Evolutionary conservation across 1,140 invertebrate species (phyloP).

Genomic region (Aphis craccivora): DNA sequence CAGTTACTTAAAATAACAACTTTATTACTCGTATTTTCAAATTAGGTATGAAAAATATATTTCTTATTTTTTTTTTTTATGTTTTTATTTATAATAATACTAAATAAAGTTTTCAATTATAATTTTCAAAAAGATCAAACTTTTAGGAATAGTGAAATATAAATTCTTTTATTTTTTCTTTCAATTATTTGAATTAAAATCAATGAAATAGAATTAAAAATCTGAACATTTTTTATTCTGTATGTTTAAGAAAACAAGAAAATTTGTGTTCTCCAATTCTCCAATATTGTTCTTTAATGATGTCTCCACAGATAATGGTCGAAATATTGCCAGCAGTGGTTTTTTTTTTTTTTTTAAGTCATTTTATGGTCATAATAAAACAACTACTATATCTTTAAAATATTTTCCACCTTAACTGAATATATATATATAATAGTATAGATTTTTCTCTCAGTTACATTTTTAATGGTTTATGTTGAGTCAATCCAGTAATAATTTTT

Average conservation of each 20-base stretch:
- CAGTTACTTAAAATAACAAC: too few relatives aligned
- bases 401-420: background rate
- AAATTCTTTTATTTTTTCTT: background rate
- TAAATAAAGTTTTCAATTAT: too few relatives aligned
- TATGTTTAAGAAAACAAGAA: background rate
- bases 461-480: background rate
- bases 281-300: background rate
- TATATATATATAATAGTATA: too few relatives aligned
- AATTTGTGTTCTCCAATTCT: background rate
- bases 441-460: background rate
- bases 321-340: background rate
- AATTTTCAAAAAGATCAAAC: background rate
- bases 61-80: too few relatives aligned
- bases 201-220: background rate
- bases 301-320: background rate
- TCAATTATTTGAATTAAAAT: background rate
- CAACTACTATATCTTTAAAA: background rate
- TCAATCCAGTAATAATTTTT: background rate
- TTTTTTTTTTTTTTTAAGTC: background rate
- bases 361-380: background rate
- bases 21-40: too few relatives aligned
- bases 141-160: background rate
- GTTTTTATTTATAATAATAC: too few relatives aligned
- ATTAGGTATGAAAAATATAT: too few relatives aligned
- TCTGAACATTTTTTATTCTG: background rate